Evolutionary conservation across 1,140 invertebrate species (phyloP), one percentile per base, ranked within the genome.

Genomic region (Goniozus legneri): DNA sequence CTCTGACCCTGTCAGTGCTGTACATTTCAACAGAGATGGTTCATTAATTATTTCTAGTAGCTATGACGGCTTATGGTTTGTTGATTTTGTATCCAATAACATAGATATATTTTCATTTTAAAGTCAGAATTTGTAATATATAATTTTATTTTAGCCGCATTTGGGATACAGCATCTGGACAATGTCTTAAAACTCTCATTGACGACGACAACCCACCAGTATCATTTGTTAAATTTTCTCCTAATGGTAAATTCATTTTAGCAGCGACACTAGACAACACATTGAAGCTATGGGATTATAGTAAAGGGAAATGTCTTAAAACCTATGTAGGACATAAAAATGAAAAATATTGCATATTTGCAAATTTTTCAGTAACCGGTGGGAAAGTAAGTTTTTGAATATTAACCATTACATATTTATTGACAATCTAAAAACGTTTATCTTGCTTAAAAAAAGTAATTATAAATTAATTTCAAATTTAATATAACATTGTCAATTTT

Each of bases 331-430:
- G 96, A 1, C 97, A 99, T 73, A 92, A 91, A 71, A 99, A 99
- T 79, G 95, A 98, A 77, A 99, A 99, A 73, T 99, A 98, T 76
- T 99, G 97, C 72, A 97, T 99, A 71, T 99, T 99, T 78, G 96
- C 97, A 16, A 99, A 99, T 77, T 99, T 99, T 73, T 99, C 96
- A 40, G 95, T 99, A 3, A 99, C 97, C 34, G 97, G 97, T 49
- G 97, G 96, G 72, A 99, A 98, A 84, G 92, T 93, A 73, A 71
- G 42, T 37, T 21, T 15, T 27, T 46, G 8, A 16, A 13, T 53
- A 15, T 50, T 32, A 3, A 33, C 3, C 20, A 21, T 45, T 27
- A 10, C 31, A 2, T 38, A 2, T 24, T 43, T 36, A 34, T 36
- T 40, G 24, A 4, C 22, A 40, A 12, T 35, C 15, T 12, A 46